Conservation (phyloP, 2,797 vertebrate species). For the Acanthis flammea region DNA sequence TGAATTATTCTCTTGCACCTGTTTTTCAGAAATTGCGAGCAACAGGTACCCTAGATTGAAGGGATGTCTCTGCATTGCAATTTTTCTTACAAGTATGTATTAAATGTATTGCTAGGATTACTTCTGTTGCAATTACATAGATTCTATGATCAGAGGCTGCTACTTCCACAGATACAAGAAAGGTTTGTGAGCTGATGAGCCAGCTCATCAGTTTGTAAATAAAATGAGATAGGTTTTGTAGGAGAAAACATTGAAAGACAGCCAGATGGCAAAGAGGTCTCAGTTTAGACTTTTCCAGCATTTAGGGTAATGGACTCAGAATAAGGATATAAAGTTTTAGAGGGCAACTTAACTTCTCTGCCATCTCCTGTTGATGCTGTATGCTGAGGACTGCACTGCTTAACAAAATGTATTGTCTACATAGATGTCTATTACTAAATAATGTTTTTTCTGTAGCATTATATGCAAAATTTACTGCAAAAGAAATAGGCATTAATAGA, state of each 20-base stretch:
- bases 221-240: background rate
- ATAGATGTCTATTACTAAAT: background rate
- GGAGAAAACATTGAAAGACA: background rate
- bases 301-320: background rate
- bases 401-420: background rate
- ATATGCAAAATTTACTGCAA: background rate
- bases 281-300: background rate
- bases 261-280: constrained; percentile 12
- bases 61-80: background rate
- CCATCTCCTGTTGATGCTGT: background rate
- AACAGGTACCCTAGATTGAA: background rate
- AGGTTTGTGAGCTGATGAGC: background rate
- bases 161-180: background rate
- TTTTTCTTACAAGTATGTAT: background rate
- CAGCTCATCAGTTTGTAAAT: background rate
- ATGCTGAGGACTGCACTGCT: background rate
- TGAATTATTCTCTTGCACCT: background rate
- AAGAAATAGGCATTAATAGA: background rate
- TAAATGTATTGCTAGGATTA: background rate
- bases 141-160: background rate
- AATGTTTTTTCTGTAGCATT: background rate
- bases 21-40: background rate
- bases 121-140: accelerated
- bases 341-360: background rate
- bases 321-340: background rate